Conservation (phyloP, 2,113 vertebrate genomes). For the Ictalurus furcatus region DNA sequence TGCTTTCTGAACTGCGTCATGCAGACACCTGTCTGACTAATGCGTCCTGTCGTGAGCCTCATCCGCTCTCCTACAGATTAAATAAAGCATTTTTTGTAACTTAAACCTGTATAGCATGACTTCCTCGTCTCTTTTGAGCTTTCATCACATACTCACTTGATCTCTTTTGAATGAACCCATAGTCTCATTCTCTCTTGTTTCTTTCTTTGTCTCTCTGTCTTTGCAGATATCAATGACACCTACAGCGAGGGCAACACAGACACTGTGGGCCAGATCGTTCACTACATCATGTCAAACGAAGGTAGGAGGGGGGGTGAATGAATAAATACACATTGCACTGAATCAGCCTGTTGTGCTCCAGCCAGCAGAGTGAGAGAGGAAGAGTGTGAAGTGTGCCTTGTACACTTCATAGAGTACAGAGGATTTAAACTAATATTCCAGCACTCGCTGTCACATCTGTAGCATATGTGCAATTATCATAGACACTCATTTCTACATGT, state of each 20-base stretch:
- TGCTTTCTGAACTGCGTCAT: not conserved
- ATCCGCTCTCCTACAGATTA: not conserved
- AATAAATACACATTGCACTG: not conserved
- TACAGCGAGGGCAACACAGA: slow-evolving; percentile 83
- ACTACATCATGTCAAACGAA: slow-evolving; percentile 97
- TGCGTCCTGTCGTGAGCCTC: not conserved
- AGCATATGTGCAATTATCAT: not conserved
- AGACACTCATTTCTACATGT: not conserved
- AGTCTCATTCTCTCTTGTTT: not conserved
- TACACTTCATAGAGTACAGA: not conserved
- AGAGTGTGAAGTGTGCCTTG: not conserved
- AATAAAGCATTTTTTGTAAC: not conserved
- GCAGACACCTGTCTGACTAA: not conserved
- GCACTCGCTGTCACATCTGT: not conserved
- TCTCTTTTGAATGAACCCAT: not conserved
- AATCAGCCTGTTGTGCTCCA: not conserved
- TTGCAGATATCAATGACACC: slow-evolving; percentile 85
- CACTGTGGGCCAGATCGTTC: slow-evolving; percentile 91
- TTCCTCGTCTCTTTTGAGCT: not conserved
- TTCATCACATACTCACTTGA: not conserved
- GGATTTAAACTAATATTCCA: not conserved
- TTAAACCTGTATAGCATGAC: not conserved
- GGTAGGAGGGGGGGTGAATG: slow-evolving; percentile 69
- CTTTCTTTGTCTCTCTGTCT: not conserved
- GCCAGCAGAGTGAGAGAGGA: not conserved